phyloP scores from a whole-genome alignment of 2,888 invertebrate species.

The Leucophenga maculata region DNA sequence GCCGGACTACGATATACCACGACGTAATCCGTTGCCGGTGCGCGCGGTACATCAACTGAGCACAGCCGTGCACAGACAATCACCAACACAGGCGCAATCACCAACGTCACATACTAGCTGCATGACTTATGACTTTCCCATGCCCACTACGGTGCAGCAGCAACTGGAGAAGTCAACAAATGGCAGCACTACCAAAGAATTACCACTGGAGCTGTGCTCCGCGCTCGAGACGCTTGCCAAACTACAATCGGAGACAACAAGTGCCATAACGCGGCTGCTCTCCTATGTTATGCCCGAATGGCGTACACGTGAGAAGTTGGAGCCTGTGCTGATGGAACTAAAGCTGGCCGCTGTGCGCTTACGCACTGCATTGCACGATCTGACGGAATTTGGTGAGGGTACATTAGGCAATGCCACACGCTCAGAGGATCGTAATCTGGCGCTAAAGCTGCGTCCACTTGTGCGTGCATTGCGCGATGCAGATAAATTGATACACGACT shows the following conservation, averaged over 20 bases:
- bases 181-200: slow-evolving; percentile 73
- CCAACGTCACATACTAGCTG: slow-evolving; percentile 44
- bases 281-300: slow-evolving; percentile 87
- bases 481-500: slow-evolving; percentile 84
- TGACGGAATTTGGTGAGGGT: slow-evolving; percentile 91
- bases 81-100: slow-evolving; percentile 37
- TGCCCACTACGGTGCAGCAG: slow-evolving; percentile 64
- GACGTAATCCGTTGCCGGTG: slow-evolving; percentile 72
- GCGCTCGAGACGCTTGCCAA: slow-evolving; percentile 84
- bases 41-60: slow-evolving; percentile 60
- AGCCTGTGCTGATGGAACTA: slow-evolving; percentile 85
- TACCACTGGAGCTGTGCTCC: slow-evolving; percentile 83
- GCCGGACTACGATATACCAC: slow-evolving; percentile 82
- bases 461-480: slow-evolving; percentile 86
- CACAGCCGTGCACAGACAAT: slow-evolving; percentile 46
- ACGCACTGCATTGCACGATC: slow-evolving; percentile 86
- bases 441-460: slow-evolving; percentile 82
- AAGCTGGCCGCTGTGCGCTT: slow-evolving; percentile 85
- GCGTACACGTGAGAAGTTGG: slow-evolving; percentile 85
- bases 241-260: slow-evolving; percentile 85
- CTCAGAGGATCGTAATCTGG: slow-evolving; percentile 85
- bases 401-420: slow-evolving; percentile 88
- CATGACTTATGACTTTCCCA: slow-evolving; percentile 78
- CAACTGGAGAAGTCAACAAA: slow-evolving; percentile 56
- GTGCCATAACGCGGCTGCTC: slow-evolving; percentile 83